phyloP scores from a whole-genome alignment of 1,140 invertebrate genomes.

The Drosophila chauvacae region DNA sequence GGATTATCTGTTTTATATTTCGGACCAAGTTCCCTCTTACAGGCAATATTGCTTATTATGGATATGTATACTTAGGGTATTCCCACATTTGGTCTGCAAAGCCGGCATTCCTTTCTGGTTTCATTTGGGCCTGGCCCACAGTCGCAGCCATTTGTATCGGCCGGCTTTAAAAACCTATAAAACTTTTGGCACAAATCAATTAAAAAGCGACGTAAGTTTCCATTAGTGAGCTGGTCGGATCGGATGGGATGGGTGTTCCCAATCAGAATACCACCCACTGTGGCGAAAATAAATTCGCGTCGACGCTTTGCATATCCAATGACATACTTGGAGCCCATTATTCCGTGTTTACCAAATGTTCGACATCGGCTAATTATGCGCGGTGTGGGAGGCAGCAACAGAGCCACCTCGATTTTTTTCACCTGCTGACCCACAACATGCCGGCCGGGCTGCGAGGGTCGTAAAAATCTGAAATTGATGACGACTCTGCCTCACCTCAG shows the following conservation, averaged over 20 bases:
- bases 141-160: constrained; percentile 36
- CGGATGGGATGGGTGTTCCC: constrained; percentile 31
- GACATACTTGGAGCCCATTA: constrained; percentile 42
- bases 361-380: constrained; percentile 55
- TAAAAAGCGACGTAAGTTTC: constrained; percentile 60
- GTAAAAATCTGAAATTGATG: constrained; percentile 37
- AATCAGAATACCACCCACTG: constrained; percentile 74
- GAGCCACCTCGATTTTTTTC: constrained; percentile 50
- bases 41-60: no score
- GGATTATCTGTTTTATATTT: no score
- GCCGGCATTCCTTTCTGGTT: not conserved
- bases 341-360: constrained; percentile 59
- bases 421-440: constrained; percentile 66
- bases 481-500: constrained; percentile 18
- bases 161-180: constrained; percentile 60
- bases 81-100: not conserved
- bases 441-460: not conserved
- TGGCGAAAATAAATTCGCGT: constrained; percentile 67
- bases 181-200: constrained; percentile 77
- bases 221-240: constrained; percentile 13
- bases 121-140: constrained; percentile 20
- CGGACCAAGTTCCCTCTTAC: no score
- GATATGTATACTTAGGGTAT: no score
- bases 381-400: constrained; percentile 17
- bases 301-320: constrained; percentile 70